Conservation (phyloP, 2,113 vertebrate genomes). For the Pteruthius melanotis region DNA sequence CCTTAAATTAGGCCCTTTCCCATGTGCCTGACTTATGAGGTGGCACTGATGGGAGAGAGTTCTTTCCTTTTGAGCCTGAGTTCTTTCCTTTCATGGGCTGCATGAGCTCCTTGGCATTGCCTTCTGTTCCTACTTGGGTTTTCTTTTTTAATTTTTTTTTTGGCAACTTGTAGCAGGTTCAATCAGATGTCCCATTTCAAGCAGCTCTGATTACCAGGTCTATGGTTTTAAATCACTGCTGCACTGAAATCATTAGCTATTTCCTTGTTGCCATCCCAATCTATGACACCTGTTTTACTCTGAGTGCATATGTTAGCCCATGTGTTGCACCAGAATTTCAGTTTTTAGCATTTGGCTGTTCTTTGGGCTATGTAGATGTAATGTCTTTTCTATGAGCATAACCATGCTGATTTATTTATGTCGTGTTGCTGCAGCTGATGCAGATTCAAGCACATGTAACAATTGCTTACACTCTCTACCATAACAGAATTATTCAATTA, state of each 20-base stretch:
- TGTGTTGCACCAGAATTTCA: conserved; percentile 3
- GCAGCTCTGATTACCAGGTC: not conserved
- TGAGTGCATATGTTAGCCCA: not conserved
- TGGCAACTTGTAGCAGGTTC: not conserved
- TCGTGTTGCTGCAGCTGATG: not conserved
- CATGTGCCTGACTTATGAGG: fast-evolving
- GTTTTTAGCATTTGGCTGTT: not conserved
- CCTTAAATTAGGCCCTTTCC: not conserved
- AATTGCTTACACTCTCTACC: not conserved
- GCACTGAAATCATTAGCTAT: not conserved
- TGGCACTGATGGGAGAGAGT: not conserved
- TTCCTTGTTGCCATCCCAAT: not conserved
- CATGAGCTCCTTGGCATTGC: not conserved
- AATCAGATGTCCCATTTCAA: not conserved
- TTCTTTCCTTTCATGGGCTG: not conserved
- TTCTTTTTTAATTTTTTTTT: not conserved
- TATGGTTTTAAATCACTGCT: not conserved
- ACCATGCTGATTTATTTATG: not conserved
- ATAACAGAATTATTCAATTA: not conserved
- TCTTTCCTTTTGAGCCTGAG: not conserved
- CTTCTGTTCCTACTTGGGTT: not conserved
- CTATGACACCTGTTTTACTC: conserved; percentile 3
- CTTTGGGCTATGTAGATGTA: not conserved
- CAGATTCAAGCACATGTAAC: not conserved
- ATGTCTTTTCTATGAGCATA: not conserved